Conservation (phyloP, 1,140 invertebrate species). For the Drosophila bifasciata region DNA sequence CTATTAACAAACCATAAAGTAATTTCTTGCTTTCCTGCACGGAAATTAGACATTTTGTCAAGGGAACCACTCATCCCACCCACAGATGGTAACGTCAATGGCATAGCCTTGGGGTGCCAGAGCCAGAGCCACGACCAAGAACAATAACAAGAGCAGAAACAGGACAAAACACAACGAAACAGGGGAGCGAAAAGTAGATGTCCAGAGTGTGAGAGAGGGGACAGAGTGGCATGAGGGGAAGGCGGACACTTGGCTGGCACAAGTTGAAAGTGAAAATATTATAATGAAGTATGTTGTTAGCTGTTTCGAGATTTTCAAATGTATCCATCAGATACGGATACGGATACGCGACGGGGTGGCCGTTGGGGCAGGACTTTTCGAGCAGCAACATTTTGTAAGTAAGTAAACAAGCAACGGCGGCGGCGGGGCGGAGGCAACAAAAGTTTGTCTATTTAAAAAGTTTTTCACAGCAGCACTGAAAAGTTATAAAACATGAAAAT, state of each 20-base stretch:
- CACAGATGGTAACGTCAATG: constrained; percentile 20
- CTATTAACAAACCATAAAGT: constrained; percentile 82
- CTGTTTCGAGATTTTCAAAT: constrained; percentile 79
- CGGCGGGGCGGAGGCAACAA: constrained; percentile 51
- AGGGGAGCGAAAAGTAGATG: not conserved
- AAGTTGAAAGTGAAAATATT: constrained; percentile 82
- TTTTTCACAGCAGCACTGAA: constrained; percentile 68
- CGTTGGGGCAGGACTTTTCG: too few species aligned
- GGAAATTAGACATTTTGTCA: constrained; percentile 83
- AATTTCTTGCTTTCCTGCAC: constrained; percentile 82
- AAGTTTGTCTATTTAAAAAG: constrained; percentile 82
- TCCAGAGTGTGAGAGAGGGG: not conserved
- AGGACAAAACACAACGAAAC: too few species aligned
- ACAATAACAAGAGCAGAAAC: constrained; percentile 52
- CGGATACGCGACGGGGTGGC: constrained; percentile 1
- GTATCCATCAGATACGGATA: constrained; percentile 65
- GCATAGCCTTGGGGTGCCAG: constrained; percentile 23
- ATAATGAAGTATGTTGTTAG: constrained; percentile 83
- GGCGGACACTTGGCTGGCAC: constrained; percentile 36
- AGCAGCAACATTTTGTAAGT: constrained; percentile 70
- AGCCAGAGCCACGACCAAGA: constrained; percentile 43
- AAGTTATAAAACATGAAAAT: constrained; percentile 83
- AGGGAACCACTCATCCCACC: constrained; percentile 59
- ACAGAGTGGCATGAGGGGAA: not conserved
- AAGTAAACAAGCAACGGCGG: constrained; percentile 72